A percentile compares a stretch with the other conserved stretches of the same genome.
These are phyloP conservation scores for Himalopsyche tibetana DNA, from an alignment of 2,888 invertebrate genomes.

Conservation along the genomic window DNA sequence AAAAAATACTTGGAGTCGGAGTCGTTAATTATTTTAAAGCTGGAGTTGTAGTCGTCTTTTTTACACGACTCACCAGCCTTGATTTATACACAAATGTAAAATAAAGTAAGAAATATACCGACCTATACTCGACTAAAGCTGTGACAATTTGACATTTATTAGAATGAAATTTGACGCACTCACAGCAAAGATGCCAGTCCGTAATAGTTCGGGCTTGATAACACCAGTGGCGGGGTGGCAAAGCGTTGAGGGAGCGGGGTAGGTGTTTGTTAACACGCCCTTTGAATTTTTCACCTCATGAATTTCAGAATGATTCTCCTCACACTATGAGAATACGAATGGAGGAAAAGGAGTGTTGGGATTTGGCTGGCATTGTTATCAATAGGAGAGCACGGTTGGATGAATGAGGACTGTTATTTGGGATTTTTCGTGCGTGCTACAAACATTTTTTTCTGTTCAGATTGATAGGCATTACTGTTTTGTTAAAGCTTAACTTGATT, in stretches of 20 bases:
- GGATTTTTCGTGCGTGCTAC: not conserved
- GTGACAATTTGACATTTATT: too few relatives aligned
- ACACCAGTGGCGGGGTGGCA: constrained; percentile 22
- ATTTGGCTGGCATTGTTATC: constrained; percentile 33
- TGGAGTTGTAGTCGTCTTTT: too few relatives aligned
- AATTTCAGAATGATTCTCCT: constrained; percentile 63
- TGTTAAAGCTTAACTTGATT: not conserved
- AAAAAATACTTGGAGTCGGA: too few relatives aligned
- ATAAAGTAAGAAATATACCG: too few relatives aligned
- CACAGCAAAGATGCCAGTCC: not conserved
- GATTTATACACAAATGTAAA: too few relatives aligned
- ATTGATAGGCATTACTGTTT: not conserved
- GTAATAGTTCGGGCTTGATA: constrained; percentile 26
- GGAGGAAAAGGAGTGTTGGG: constrained; percentile 45
- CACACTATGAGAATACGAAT: constrained; percentile 58
- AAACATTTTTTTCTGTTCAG: not conserved
- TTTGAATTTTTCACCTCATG: constrained; percentile 66
- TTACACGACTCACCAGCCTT: too few relatives aligned
- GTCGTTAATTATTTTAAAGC: too few relatives aligned
- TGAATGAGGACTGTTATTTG: constrained; percentile 21
- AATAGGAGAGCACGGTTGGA: constrained; percentile 18
- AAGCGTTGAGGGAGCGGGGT: constrained; percentile 7
- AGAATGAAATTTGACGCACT: not conserved
- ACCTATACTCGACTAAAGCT: too few relatives aligned
- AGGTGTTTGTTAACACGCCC: constrained; percentile 63